phyloP scores from a whole-genome alignment of 2,797 vertebrate genomes.

The Channallabes apus region DNA sequence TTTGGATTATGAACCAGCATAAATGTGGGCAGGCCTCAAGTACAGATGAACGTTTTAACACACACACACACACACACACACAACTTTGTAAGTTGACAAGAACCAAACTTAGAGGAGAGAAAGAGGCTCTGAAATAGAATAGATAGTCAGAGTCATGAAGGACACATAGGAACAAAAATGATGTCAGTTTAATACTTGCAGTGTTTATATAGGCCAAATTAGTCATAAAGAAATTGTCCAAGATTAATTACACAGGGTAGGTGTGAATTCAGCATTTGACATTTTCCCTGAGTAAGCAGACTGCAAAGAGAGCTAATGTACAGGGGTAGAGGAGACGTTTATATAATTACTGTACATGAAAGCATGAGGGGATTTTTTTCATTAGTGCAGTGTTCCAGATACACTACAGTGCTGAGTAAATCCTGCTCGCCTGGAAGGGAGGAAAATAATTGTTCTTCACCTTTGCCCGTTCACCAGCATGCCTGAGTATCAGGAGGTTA shows the following conservation, averaged over 20 bases:
- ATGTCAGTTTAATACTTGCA: conserved; percentile 18
- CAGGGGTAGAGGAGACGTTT: conserved; percentile 2
- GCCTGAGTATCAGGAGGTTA: neutral
- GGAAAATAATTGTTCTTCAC: neutral
- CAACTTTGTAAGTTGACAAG: neutral
- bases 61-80: neutral
- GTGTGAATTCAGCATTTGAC: conserved; percentile 6
- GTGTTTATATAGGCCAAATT: conserved; percentile 10
- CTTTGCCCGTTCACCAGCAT: neutral
- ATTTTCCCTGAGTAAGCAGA: conserved; percentile 25
- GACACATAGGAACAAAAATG: neutral
- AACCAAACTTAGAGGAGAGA: too few species aligned
- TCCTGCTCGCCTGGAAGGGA: conserved; percentile 5
- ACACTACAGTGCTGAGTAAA: conserved; percentile 5
- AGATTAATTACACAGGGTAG: conserved; percentile 16
- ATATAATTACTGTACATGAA: conserved; percentile 20
- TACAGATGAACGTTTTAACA: neutral
- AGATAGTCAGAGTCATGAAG: neutral
- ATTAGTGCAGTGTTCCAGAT: conserved; percentile 24
- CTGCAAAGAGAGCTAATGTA: conserved; percentile 2
- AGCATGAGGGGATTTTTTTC: conserved; percentile 6
- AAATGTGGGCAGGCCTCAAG: neutral
- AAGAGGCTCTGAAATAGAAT: neutral
- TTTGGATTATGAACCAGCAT: neutral
- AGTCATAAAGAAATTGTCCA: neutral